These are phyloP conservation scores for Rhyacophila brunnea DNA, from an alignment of 1,140 invertebrate species.

Conservation along the genomic window DNA sequence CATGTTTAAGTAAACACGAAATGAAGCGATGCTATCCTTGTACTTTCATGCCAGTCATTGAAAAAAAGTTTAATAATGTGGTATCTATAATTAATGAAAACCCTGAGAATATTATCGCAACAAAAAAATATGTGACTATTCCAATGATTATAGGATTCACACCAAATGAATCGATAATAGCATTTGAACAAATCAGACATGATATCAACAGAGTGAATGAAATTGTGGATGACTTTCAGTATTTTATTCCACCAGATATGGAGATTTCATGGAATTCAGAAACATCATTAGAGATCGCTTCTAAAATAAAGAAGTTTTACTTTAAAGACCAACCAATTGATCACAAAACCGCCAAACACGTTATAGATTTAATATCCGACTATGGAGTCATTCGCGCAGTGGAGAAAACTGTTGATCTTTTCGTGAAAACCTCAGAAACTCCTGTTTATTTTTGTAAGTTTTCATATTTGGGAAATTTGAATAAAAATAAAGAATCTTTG, in stretches of 20 bases:
- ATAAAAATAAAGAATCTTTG: slow-evolving; percentile 1
- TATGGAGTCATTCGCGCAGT: slow-evolving; percentile 5
- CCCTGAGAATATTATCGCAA: slow-evolving; percentile 8
- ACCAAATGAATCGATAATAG: slow-evolving; percentile 14
- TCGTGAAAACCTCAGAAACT: slow-evolving; percentile 1
- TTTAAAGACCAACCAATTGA: not conserved
- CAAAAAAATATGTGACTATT: slow-evolving; percentile 1
- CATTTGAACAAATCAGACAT: slow-evolving; percentile 10
- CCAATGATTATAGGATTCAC: slow-evolving; percentile 15
- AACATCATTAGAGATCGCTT: not conserved
- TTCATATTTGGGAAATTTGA: slow-evolving; percentile 22
- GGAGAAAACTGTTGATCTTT: slow-evolving; percentile 9
- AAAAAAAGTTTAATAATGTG: slow-evolving; percentile 1
- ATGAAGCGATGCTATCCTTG: slow-evolving; percentile 3
- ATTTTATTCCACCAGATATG: slow-evolving; percentile 20
- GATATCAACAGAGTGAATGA: slow-evolving; percentile 8
- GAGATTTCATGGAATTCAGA: not conserved
- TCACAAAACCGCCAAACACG: not conserved
- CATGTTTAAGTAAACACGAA: not conserved
- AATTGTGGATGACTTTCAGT: slow-evolving; percentile 11
- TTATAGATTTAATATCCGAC: slow-evolving; percentile 12
- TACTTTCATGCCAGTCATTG: slow-evolving; percentile 13
- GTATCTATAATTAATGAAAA: slow-evolving; percentile 11
- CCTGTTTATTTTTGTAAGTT: slow-evolving; percentile 20
- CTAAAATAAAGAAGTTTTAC: slow-evolving; percentile 15